Conservation (phyloP, 2,113 vertebrate genomes). For the Dicrurus megarhynchus region DNA sequence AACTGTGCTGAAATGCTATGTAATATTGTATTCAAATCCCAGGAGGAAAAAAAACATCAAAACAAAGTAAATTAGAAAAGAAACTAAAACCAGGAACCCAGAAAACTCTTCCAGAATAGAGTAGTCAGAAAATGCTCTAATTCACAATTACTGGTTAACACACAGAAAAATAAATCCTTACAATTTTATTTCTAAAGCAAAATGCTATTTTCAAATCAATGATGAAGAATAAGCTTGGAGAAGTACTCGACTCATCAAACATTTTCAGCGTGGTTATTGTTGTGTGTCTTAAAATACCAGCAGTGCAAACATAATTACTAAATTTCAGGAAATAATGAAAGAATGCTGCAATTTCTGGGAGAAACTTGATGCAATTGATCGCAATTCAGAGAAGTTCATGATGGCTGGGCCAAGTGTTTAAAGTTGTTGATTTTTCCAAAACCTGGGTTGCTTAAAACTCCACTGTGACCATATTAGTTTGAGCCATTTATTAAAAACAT, state of each 20-base stretch:
- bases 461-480: not conserved
- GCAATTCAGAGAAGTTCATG: not conserved
- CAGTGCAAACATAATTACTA: not conserved
- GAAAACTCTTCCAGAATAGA: not conserved
- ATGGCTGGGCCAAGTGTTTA: not conserved
- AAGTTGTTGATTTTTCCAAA: not conserved
- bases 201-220: not conserved
- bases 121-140: not conserved
- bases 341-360: not conserved
- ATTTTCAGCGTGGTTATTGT: not conserved
- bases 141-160: not conserved
- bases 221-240: not conserved
- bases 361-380: not conserved
- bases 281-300: constrained; percentile 4
- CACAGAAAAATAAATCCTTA: not conserved
- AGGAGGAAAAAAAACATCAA: not conserved
- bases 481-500: not conserved
- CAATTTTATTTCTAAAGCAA: not conserved
- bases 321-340: constrained; percentile 1
- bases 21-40: constrained; percentile 42
- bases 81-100: not conserved
- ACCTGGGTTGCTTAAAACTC: not conserved
- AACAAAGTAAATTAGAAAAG: constrained; percentile 46
- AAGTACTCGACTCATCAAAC: not conserved
- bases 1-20: not conserved